Evolutionary conservation across 2,113 vertebrate genomes (phyloP), one percentile per base, ranked within the genome.

Genomic region (Danio rerio): DNA sequence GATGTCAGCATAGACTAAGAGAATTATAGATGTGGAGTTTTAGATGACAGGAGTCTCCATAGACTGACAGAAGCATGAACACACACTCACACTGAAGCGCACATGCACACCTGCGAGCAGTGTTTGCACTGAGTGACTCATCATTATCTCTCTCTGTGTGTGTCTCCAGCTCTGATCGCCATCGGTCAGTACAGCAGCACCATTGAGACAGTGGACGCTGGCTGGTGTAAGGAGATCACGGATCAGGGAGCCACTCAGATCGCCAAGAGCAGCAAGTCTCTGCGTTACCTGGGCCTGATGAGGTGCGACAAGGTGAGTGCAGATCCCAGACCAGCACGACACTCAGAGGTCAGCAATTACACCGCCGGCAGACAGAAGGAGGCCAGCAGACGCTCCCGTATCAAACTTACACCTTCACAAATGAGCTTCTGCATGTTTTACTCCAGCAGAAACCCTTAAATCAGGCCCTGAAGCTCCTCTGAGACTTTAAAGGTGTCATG

Each of bases 191-290:
- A 98, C 93, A 99, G 98, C 92, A 94, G 93, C 89, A 99, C 96
- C 15, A 99, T 99, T 86, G 98, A 99, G 92, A 99, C 98, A 0
- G 98, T 99, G 91, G 98, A 99, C 82, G 98, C 98, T 0, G 98
- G 98, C 71, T 99, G 98, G 98, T 99, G 98, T 90, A 98, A 98
- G 87, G 98, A 99, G 89, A 99, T 99, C 84, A 99, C 98, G 1
- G 98, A 99, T 88, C 94, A 96, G 85, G 98, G 98, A 88, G 98
- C 98, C 88, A 99, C 95, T 9, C 95, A 98, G 90, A 99, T 99
- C 80, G 97, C 98, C 71, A 95, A 96, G 89, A 98, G 94, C 94
- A 99, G 98, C 95, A 98, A 97, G 86, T 99, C 97, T 52, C 96
- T 99, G 78, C 93, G 96, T 87, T 99, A 99, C 80, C 87, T 99